Evolutionary conservation across 2,113 vertebrate genomes (phyloP).

Genomic region (Peucedramus taeniatus): DNA sequence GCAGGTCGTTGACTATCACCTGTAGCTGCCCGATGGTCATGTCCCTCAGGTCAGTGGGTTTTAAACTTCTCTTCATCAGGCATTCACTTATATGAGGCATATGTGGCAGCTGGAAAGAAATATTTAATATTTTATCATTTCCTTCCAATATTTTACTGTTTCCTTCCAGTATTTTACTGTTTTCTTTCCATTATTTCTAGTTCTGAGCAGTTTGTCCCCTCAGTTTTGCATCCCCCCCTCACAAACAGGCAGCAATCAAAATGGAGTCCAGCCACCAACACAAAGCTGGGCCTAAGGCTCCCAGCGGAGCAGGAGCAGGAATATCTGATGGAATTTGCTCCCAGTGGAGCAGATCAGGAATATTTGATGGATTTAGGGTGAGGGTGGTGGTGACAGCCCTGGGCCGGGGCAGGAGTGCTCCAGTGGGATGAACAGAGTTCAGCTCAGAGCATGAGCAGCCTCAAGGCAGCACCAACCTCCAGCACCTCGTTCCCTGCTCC

Average conservation of each 20-base stretch:
- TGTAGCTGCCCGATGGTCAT: slow-evolving; percentile 98
- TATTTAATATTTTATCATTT: background rate
- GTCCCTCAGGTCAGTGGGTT: slow-evolving; percentile 91
- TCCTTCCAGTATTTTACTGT: background rate
- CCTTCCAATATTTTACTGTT: background rate
- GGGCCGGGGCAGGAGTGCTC: background rate
- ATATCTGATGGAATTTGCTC: accelerated
- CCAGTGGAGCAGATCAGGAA: background rate
- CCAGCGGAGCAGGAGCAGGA: too few relatives aligned
- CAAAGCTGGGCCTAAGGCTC: background rate
- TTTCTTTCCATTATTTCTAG: background rate
- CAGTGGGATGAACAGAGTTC: too few relatives aligned
- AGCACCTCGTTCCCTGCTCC: background rate
- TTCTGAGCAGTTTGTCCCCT: background rate
- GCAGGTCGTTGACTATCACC: slow-evolving; percentile 97
- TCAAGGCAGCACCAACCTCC: background rate
- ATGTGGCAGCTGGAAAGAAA: slow-evolving; percentile 85
- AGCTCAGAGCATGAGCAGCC: background rate
- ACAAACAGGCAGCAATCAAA: accelerated
- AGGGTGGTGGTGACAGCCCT: too few relatives aligned
- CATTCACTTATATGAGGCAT: slow-evolving; percentile 98
- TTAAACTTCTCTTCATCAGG: slow-evolving; percentile 97
- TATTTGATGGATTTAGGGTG: accelerated
- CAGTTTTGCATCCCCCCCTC: background rate
- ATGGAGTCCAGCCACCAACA: accelerated